Percentiles rank a stretch among this genome's conserved stretches.
Conservation (phyloP, 2,113 vertebrate species). For the Piprites chloris region DNA sequence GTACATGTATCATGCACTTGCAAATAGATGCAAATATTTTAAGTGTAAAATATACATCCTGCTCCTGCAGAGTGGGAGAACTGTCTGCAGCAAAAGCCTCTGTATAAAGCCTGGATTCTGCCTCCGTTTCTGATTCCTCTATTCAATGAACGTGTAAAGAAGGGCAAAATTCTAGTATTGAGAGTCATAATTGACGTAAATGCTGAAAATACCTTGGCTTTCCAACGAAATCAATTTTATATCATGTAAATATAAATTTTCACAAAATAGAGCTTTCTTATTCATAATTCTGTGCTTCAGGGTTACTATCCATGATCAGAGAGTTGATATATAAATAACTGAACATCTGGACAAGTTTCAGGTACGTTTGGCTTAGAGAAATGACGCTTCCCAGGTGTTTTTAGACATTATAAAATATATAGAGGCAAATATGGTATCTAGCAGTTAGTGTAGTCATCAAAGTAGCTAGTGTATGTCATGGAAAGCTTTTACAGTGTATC, state of each 20-base stretch:
- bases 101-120: not conserved
- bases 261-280: not conserved
- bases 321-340: not conserved
- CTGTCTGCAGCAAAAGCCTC: rapidly evolving
- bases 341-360: not conserved
- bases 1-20: not conserved
- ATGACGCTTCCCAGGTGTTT: not conserved
- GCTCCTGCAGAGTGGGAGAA: not conserved
- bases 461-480: not conserved
- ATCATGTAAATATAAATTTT: not conserved
- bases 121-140: not conserved
- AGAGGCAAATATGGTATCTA: not conserved
- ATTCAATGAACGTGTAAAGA: not conserved
- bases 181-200: not conserved
- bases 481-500: slow-evolving; percentile 21
- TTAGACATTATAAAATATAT: not conserved
- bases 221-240: not conserved
- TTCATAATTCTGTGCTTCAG: not conserved
- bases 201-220: not conserved
- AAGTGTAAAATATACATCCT: not conserved
- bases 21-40: not conserved
- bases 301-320: not conserved
- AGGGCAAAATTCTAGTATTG: not conserved
- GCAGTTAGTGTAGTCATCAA: not conserved
- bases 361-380: not conserved